phyloP scores from a whole-genome alignment of 1,140 invertebrate species.

The Neodiprion fabricii region DNA sequence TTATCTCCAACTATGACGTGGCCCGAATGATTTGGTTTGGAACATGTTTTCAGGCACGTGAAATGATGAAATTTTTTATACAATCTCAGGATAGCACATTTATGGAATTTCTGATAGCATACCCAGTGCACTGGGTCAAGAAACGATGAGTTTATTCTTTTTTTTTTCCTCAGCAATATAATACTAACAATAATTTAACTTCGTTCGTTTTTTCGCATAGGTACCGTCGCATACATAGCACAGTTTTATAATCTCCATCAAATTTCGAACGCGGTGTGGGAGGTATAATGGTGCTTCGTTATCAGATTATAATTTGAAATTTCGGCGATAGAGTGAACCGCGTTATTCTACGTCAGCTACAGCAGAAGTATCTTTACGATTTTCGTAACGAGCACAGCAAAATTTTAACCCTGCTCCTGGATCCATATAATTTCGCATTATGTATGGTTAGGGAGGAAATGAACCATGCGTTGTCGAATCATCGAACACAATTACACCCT shows the following conservation, averaged over 20 bases:
- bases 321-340: background rate
- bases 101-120: too few species aligned
- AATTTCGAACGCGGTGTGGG: background rate
- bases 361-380: background rate
- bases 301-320: too few species aligned
- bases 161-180: too few species aligned
- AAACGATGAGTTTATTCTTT: too few species aligned
- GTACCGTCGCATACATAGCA: background rate
- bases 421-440: background rate
- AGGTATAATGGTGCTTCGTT: too few species aligned
- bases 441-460: background rate
- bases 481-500: background rate
- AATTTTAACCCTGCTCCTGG: background rate
- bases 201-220: background rate
- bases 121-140: too few species aligned
- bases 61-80: too few species aligned
- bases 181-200: too few species aligned
- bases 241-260: background rate
- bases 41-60: too few species aligned
- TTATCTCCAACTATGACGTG: too few species aligned
- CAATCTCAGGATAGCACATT: too few species aligned
- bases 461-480: background rate
- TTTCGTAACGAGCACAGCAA: background rate
- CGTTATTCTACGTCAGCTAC: background rate
- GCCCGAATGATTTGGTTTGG: too few species aligned